Evolutionary conservation across 2,888 invertebrate species (phyloP).

Genomic region (Germaria angustata): DNA sequence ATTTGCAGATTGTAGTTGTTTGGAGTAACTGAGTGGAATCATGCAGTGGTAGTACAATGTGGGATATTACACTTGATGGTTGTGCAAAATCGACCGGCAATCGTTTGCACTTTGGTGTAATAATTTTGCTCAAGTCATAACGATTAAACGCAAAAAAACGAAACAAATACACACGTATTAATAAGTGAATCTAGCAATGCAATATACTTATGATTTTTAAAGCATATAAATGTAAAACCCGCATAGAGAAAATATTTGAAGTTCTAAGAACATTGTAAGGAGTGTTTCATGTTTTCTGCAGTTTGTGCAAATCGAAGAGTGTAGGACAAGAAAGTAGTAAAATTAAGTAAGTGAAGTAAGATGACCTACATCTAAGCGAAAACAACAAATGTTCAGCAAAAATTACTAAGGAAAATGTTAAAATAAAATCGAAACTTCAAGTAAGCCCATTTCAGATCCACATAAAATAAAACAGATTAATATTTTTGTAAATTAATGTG

Average conservation of each 20-base stretch:
- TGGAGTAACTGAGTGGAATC: slow-evolving; percentile 3
- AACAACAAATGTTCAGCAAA: background rate
- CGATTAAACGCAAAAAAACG: background rate
- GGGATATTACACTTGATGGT: slow-evolving; percentile 6
- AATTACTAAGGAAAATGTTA: too few species aligned
- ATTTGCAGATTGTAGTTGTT: background rate
- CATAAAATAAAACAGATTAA: background rate
- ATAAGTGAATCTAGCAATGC: too few species aligned
- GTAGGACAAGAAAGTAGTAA: background rate
- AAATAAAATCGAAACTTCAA: background rate
- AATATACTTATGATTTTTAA: too few species aligned
- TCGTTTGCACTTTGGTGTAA: background rate
- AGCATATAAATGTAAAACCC: too few species aligned
- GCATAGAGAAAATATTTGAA: background rate
- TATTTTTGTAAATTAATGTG: too few species aligned
- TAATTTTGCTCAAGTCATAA: background rate
- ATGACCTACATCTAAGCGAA: slow-evolving; percentile 13
- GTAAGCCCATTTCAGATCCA: background rate
- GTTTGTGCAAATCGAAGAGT: background rate
- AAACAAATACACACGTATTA: too few species aligned
- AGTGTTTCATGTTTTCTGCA: too few species aligned
- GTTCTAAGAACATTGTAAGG: background rate
- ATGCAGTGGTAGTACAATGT: slow-evolving; percentile 16
- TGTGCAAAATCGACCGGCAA: background rate
- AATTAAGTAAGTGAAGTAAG: background rate